Evolutionary conservation across 2,888 invertebrate species (phyloP), one percentile per base, ranked within the genome.

Genomic region (Tipula vernalis): DNA sequence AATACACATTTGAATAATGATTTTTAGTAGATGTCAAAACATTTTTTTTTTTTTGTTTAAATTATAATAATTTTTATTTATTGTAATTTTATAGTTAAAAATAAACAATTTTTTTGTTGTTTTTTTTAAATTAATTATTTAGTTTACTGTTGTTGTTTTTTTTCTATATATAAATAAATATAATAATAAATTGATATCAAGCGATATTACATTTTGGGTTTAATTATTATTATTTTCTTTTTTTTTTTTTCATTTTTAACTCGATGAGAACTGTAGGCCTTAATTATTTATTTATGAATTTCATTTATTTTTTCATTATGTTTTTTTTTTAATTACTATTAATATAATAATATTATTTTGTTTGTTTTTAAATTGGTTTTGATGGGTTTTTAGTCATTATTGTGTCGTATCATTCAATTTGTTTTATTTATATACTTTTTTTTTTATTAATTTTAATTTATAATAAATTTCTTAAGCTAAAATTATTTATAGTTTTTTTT

Each of bases 261-360:
- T 71, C 71, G 71, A 71, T 71, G 71, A 71, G 71, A 71, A 71
- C 71, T 71, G 71, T 71, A 71, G 71, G 71, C 71, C 71, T 71
- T 71, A 71, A 71, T 71, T 71, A 71, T 28, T 71, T 71, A 71
- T 71, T 71, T 71, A 71, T 71, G 28, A 28, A 28, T 28, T 71
- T 71, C 71, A 71, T 28, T 28, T 71, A 71, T 71, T 6, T 39
- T 71, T 71, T 18, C 3, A 10, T 2, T 71, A 28, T 71, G 71
- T 71, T 15, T 28, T 2, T 28, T n/a, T 39, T 44, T 51, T 15
- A 51, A 51, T 51, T 71, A 71, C 71, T 71, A 71, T 71, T 71
- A 71, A 71, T 71, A 71, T 71, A 71, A 71, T 71, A 71, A 28
- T 71, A 71, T 71, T 71, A 57, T 71, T n/a, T 71, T 28, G 28